Percentiles rank a stretch among this genome's conserved stretches.
These are phyloP conservation scores for Pangasius krempfi DNA, from an alignment of 2,797 vertebrate species.

Conservation along the genomic window DNA sequence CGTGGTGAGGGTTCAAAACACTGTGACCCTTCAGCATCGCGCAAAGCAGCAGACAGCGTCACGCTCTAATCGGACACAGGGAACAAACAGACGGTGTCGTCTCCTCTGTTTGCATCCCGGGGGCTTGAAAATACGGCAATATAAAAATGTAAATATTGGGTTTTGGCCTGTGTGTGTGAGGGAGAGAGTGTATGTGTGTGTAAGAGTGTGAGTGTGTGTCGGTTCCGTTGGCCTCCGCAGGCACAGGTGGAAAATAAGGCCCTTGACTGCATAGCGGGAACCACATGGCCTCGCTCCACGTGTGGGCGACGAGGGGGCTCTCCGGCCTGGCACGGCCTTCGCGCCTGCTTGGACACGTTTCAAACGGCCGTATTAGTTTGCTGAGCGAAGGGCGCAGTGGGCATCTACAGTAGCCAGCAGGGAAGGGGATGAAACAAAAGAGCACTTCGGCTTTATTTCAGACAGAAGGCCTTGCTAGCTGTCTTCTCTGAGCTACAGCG, in stretches of 20 bases:
- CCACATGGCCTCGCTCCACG: conserved; percentile 82
- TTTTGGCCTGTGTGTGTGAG: conserved; percentile 46
- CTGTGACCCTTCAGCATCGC: conserved; percentile 44
- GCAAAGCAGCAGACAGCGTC: conserved; percentile 47
- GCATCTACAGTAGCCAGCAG: conserved; percentile 47
- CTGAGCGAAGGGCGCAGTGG: conserved; percentile 51
- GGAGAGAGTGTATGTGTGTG: conserved; percentile 26
- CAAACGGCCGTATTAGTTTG: conserved; percentile 61
- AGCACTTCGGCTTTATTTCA: conserved; percentile 37
- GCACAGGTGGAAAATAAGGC: conserved; percentile 80
- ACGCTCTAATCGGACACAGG: conserved; percentile 57
- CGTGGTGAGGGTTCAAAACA: conserved; percentile 36
- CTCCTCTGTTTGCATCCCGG: conserved; percentile 56
- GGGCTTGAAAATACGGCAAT: conserved; percentile 60
- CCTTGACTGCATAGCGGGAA: conserved; percentile 73
- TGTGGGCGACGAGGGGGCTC: conserved; percentile 75
- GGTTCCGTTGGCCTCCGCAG: conserved; percentile 55
- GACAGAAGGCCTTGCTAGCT: conserved; percentile 21
- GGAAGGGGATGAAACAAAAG: conserved; percentile 55
- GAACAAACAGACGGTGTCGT: conserved; percentile 57
- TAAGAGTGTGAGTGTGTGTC: conserved; percentile 49
- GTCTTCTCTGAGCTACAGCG: not conserved
- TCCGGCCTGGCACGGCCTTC: conserved; percentile 52
- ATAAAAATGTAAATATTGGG: conserved; percentile 65
- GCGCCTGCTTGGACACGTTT: conserved; percentile 59